Evolutionary conservation across 2,797 vertebrate species (phyloP), one percentile per base, ranked within the genome.

Genomic region (Naso thynnoides): DNA sequence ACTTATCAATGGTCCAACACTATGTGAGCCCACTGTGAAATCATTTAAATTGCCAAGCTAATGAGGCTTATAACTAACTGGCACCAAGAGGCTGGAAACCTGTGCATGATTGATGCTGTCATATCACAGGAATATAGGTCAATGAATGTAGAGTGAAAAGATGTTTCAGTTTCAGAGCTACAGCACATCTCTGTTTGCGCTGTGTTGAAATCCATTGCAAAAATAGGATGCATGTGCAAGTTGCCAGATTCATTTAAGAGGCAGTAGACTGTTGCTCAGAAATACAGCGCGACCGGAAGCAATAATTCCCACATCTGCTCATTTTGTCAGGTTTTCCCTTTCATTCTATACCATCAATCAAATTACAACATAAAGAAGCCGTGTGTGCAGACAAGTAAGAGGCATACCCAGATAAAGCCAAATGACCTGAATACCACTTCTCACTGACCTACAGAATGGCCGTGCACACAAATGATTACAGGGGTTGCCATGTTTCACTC

Each of bases 361-460:
- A 19, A 59, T 24, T 73, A 60, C 4, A 39, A 44, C 44, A 55
- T 9, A 6, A 63, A 29, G 54, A 33, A n/a, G 8, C 16, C 13
- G 33, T 36, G n/a, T 39, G 31, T 63, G 53, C 36, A 56, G 41
- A 72, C 31, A 58, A 63, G 14, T 19, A 47, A 29, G 9, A 45
- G 4, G 1, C 2, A 38, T 23, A 24, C 16, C 24, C 36, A 31
- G 24, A 58, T 19, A 62, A 26, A 56, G 45, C 45, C 2, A 5
- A 24, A 23, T 76, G 70, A 86, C 73, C 70, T 82, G 55, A 74
- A 83, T 79, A 69, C 18, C 70, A 5, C 65, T 54, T 24, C 52
- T 26, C 13, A 70, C 18, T 64, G 26, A 70, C 55, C 29, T 36
- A 29, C 56, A 60, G 2, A 62, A 60, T 36, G 72, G 27, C 11